Percentiles rank a stretch among this genome's conserved stretches.
These are phyloP conservation scores for Cynodonichthys magdalenae DNA, from an alignment of 2,797 vertebrate genomes.

Conservation along the genomic window DNA sequence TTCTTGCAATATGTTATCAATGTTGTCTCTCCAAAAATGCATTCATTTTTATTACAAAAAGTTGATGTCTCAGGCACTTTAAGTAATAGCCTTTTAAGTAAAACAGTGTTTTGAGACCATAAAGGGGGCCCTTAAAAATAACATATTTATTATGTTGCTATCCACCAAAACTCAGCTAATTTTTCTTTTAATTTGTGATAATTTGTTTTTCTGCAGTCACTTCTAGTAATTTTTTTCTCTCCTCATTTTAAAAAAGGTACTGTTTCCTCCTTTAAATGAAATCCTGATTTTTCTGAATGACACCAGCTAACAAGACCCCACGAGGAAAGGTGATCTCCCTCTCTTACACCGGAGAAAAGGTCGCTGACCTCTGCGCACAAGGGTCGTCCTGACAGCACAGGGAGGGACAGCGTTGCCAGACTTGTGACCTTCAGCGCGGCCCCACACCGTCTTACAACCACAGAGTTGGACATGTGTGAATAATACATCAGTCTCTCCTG, in stretches of 20 bases:
- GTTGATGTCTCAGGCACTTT: no score
- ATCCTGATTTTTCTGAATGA: conserved; percentile 38
- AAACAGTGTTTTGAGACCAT: background rate
- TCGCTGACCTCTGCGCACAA: conserved; percentile 59
- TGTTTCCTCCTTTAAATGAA: conserved; percentile 7
- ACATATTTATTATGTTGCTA: background rate
- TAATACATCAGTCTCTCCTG: conserved; percentile 72
- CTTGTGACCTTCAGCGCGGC: conserved; percentile 73
- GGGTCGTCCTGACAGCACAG: conserved; percentile 61
- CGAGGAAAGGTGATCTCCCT: conserved; percentile 21
- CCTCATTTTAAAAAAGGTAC: background rate
- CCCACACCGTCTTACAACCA: conserved; percentile 58
- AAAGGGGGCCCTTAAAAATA: background rate
- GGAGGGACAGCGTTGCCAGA: conserved; percentile 51
- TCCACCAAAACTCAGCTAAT: background rate
- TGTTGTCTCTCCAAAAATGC: no score
- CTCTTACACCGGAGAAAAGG: conserved; percentile 49
- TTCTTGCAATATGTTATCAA: no score
- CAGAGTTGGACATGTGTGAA: conserved; percentile 69
- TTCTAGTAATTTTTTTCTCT: background rate
- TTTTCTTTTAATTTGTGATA: background rate
- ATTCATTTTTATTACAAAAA: no score
- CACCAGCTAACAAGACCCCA: conserved; percentile 43
- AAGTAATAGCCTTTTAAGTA: background rate
- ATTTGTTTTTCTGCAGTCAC: background rate